These are phyloP conservation scores for Byasa hedistus DNA, from an alignment of 2,888 invertebrate species.

Conservation along the genomic window DNA sequence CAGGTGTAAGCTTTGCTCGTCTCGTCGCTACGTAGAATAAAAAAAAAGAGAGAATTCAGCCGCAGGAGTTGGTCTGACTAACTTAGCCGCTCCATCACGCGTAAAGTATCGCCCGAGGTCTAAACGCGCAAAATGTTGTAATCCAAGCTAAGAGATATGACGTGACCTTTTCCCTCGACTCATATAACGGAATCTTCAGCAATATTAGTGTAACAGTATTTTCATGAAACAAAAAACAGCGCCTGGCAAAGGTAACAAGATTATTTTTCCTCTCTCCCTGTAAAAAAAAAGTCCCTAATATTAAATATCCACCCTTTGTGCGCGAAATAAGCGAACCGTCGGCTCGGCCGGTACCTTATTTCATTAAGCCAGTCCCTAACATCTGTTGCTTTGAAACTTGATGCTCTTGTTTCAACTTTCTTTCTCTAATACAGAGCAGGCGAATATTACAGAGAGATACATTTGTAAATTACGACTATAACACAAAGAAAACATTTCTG, in stretches of 20 bases:
- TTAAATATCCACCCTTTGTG: constrained; percentile 36
- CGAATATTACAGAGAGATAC: constrained; percentile 20
- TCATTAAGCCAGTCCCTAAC: constrained; percentile 59
- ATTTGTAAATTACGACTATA: too few relatives aligned
- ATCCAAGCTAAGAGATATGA: too few relatives aligned
- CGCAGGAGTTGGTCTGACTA: too few relatives aligned
- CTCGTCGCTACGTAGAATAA: too few relatives aligned
- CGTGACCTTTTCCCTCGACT: too few relatives aligned
- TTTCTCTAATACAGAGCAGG: constrained; percentile 36
- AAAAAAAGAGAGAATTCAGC: too few relatives aligned
- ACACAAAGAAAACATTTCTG: too few relatives aligned
- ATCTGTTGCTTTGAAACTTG: constrained; percentile 67
- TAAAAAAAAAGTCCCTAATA: constrained; percentile 31
- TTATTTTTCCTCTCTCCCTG: constrained; percentile 18
- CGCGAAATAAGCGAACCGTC: constrained; percentile 40
- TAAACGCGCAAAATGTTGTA: too few relatives aligned
- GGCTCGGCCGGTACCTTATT: constrained; percentile 47
- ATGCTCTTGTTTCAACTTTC: constrained; percentile 60
- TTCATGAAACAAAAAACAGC: constrained; percentile 11
- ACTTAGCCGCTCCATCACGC: too few relatives aligned
- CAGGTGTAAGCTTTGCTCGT: too few relatives aligned
- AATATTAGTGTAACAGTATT: constrained; percentile 9
- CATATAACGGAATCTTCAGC: neutral
- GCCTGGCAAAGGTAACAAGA: constrained; percentile 24
- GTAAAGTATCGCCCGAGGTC: too few relatives aligned